These are phyloP conservation scores for Petrolisthes cinctipes DNA, from an alignment of 2,888 invertebrate species.

Conservation along the genomic window DNA sequence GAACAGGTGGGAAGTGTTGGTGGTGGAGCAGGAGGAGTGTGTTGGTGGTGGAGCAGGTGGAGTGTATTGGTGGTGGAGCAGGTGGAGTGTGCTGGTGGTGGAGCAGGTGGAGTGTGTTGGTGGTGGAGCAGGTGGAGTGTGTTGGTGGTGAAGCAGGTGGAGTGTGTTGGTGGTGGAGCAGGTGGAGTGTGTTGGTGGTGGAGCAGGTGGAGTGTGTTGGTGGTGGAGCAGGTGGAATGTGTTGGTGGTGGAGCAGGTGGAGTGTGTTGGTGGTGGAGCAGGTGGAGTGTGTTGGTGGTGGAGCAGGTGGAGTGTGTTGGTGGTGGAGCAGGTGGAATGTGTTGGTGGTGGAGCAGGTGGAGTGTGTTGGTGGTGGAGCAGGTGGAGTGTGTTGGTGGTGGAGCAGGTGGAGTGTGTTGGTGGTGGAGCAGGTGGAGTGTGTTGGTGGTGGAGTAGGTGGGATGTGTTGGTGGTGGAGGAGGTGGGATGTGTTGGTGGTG, in stretches of 20 bases:
- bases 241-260: too few relatives aligned
- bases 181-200: neutral
- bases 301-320: neutral
- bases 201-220: neutral
- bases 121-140: neutral
- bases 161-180: too few relatives aligned
- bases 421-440: too few relatives aligned
- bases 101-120: neutral
- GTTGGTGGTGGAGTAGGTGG: neutral
- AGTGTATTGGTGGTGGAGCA: neutral
- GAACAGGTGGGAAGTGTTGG: too few relatives aligned
- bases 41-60: neutral
- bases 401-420: too few relatives aligned
- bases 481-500: too few relatives aligned
- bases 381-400: neutral
- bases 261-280: too few relatives aligned
- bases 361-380: neutral
- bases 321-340: neutral
- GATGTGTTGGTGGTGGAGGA: neutral
- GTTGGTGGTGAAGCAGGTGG: neutral
- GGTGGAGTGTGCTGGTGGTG: neutral
- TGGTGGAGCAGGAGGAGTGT: too few relatives aligned
- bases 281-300: neutral
- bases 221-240: neutral
- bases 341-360: neutral